Percentiles rank a stretch among this genome's conserved stretches.
Conservation (phyloP, 2,888 invertebrate genomes). For the Chironomus riparius region DNA sequence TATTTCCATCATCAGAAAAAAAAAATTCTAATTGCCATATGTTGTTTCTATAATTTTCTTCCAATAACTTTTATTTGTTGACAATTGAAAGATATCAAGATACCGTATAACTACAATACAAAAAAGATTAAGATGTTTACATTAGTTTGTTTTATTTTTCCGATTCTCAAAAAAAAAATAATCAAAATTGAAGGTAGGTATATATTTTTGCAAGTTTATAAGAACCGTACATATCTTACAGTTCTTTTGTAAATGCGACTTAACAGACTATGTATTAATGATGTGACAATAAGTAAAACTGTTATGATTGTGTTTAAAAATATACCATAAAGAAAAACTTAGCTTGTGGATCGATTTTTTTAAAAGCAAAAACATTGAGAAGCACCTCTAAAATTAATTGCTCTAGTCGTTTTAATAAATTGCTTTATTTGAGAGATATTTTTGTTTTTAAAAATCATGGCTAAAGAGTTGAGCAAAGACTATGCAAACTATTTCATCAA, state of each 20-base stretch:
- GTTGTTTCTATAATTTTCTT: no score
- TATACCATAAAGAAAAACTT: not conserved
- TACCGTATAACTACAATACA: not conserved
- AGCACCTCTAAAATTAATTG: no score
- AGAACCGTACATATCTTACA: not conserved
- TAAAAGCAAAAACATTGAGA: no score
- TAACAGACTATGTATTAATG: no score
- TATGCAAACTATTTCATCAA: slow-evolving; percentile 13
- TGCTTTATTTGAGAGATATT: not conserved
- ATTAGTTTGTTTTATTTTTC: not conserved
- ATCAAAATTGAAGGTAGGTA: no score
- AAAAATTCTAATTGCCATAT: no score
- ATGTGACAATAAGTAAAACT: no score
- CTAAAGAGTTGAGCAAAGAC: slow-evolving; percentile 10
- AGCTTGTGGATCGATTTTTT: not conserved
- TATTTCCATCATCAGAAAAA: no score
- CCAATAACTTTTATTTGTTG: no score
- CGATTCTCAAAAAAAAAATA: not conserved
- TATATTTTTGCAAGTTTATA: no score
- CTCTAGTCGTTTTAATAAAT: not conserved
- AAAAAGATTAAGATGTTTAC: not conserved
- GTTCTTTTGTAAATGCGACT: not conserved
- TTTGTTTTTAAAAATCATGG: not conserved
- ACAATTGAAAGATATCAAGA: not conserved
- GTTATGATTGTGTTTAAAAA: no score